Percentiles rank a stretch among this genome's conserved stretches.
These are phyloP conservation scores for Tricholaema leucomelas DNA, from an alignment of 2,113 vertebrate species.

Conservation along the genomic window DNA sequence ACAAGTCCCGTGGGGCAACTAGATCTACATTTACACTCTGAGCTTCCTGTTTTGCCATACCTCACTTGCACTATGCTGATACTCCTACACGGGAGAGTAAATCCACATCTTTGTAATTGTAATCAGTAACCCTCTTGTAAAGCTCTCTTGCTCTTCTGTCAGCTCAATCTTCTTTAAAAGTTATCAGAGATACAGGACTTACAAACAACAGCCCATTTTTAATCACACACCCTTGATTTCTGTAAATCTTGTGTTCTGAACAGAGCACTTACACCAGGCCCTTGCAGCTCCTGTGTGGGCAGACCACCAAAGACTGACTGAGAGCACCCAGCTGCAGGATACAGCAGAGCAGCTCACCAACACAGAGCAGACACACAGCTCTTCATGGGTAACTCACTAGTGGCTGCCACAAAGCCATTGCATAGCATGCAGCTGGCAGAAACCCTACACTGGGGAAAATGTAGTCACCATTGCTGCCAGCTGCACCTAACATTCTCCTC, in stretches of 20 bases:
- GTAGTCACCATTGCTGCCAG: not conserved
- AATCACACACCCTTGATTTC: not conserved
- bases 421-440: not conserved
- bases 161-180: not conserved
- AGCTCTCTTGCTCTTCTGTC: not conserved
- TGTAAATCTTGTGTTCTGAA: not conserved
- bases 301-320: not conserved
- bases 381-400: not conserved
- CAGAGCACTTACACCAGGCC: not conserved
- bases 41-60: not conserved
- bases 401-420: not conserved
- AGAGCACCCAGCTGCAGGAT: not conserved
- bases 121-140: not conserved
- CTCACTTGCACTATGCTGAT: not conserved
- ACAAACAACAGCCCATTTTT: not conserved
- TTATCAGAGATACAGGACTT: not conserved
- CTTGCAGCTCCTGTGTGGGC: accelerated
- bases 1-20: not conserved
- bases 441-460: not conserved
- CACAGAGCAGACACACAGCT: not conserved
- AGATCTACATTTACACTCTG: not conserved
- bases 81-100: not conserved
- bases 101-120: not conserved
- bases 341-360: not conserved
- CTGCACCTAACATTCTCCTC: not conserved